phyloP scores from a whole-genome alignment of 2,888 invertebrate genomes.

The Polydrusus pterygomalis region DNA sequence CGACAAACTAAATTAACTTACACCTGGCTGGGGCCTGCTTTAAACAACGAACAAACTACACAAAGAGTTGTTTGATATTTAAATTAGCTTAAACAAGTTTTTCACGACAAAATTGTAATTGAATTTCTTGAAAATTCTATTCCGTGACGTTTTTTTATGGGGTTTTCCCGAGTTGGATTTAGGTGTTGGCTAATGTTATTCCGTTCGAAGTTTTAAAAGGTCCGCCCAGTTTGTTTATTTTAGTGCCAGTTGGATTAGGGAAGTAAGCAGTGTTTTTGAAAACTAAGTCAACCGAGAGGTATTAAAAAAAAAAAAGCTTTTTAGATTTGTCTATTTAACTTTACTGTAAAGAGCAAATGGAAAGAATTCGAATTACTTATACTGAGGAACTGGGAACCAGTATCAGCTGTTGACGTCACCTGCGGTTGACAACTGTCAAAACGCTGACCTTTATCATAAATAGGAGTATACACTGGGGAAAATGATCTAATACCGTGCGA shows the following conservation, averaged over 20 bases:
- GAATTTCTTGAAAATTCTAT: slow-evolving; percentile 19
- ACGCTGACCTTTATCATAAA: no score
- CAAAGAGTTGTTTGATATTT: slow-evolving; percentile 49
- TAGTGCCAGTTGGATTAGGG: not conserved
- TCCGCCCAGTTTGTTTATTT: slow-evolving; percentile 2
- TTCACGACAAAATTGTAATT: slow-evolving; percentile 22
- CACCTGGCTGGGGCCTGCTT: slow-evolving; percentile 27
- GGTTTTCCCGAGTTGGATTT: slow-evolving; percentile 5
- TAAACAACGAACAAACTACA: slow-evolving; percentile 35
- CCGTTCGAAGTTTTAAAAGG: slow-evolving; percentile 13
- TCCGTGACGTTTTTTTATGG: slow-evolving; percentile 10
- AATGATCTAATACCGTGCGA: no score
- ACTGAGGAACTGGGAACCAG: no score
- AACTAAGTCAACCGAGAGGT: not conserved
- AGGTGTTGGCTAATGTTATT: slow-evolving; percentile 6
- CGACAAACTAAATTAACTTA: slow-evolving; percentile 33
- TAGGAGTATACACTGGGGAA: no score
- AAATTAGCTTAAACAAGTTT: slow-evolving; percentile 39
- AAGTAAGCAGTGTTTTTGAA: not conserved
- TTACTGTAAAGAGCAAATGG: no score
- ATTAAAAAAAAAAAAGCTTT: no score
- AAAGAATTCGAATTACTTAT: no score
- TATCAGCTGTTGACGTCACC: no score
- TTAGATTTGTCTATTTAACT: no score
- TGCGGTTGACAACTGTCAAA: no score